These are phyloP conservation scores for Uropetala carovei DNA, from an alignment of 2,888 invertebrate genomes.

Conservation along the genomic window DNA sequence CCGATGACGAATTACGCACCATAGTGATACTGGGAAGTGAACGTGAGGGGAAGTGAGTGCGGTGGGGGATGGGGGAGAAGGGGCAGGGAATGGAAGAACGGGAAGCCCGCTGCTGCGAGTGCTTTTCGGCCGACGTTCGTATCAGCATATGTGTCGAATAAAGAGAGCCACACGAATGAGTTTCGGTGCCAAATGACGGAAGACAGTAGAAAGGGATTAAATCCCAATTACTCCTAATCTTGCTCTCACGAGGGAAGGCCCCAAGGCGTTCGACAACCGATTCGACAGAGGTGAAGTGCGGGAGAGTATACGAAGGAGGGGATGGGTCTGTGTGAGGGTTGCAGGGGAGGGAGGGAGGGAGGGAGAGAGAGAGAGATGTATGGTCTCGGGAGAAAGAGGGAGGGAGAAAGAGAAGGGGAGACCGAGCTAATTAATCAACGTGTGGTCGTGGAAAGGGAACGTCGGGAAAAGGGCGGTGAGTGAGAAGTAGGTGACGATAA, in stretches of 20 bases:
- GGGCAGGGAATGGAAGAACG: neutral
- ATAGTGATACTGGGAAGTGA: too few species aligned
- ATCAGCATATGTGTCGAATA: neutral
- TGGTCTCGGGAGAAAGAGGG: neutral
- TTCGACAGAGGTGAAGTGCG: conserved; percentile 36
- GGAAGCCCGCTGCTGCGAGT: too few species aligned
- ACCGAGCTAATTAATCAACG: neutral
- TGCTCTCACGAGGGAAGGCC: neutral
- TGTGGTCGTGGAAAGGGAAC: neutral
- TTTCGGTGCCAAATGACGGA: neutral
- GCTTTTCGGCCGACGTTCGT: too few species aligned
- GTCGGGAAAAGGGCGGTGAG: neutral
- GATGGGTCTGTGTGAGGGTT: neutral
- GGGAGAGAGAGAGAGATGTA: too few species aligned
- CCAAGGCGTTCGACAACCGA: conserved; percentile 56
- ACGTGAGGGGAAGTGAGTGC: neutral
- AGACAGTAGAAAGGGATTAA: neutral
- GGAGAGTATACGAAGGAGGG: conserved; percentile 42
- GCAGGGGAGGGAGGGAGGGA: neutral
- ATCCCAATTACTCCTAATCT: too few species aligned
- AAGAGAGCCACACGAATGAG: neutral
- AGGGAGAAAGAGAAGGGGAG: neutral
- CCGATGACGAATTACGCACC: too few species aligned
- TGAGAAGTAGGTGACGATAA: neutral
- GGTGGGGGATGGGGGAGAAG: neutral